Percentiles rank a stretch among this genome's conserved stretches.
phyloP scores from a whole-genome alignment of 2,888 invertebrate species.

The Hydraecia micacea region DNA sequence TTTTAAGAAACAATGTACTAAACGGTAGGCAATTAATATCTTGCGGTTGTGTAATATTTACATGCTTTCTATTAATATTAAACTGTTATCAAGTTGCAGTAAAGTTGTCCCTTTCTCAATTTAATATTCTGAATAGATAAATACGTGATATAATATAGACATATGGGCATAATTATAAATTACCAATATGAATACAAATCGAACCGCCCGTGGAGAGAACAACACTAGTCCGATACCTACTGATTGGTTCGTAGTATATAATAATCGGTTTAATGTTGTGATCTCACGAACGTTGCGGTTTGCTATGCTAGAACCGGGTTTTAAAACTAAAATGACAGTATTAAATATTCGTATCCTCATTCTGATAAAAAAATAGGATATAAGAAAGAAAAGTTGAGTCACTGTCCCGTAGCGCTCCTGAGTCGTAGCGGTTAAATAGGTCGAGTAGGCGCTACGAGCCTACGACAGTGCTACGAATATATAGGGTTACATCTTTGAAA shows the following conservation, averaged over 20 bases:
- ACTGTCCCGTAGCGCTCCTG: conserved; percentile 35
- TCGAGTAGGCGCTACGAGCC: conserved; percentile 27
- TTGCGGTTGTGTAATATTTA: conserved; percentile 60
- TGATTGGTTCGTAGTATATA: conserved; percentile 27
- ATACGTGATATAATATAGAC: conserved; percentile 54
- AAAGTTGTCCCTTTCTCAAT: conserved; percentile 55
- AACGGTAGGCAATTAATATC: conserved; percentile 55
- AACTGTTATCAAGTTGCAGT: conserved; percentile 51
- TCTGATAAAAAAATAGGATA: background rate
- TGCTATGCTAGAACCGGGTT: conserved; percentile 3
- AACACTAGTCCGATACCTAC: conserved; percentile 43
- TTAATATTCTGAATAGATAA: conserved; percentile 59
- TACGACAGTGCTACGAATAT: conserved; percentile 24
- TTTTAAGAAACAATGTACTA: conserved; percentile 49
- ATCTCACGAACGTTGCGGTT: conserved; percentile 23
- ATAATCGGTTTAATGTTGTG: conserved; percentile 30
- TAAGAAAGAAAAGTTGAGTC: background rate
- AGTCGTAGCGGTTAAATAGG: conserved; percentile 40
- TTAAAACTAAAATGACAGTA: background rate
- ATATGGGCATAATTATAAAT: conserved; percentile 57
- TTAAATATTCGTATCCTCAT: background rate
- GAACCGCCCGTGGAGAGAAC: conserved; percentile 58
- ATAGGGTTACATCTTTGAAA: background rate
- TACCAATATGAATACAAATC: conserved; percentile 55
- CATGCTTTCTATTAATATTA: conserved; percentile 60